Evolutionary conservation across 1,140 invertebrate genomes (phyloP), one percentile per base, ranked within the genome.

Genomic region (Polypedilum vanderplanki): DNA sequence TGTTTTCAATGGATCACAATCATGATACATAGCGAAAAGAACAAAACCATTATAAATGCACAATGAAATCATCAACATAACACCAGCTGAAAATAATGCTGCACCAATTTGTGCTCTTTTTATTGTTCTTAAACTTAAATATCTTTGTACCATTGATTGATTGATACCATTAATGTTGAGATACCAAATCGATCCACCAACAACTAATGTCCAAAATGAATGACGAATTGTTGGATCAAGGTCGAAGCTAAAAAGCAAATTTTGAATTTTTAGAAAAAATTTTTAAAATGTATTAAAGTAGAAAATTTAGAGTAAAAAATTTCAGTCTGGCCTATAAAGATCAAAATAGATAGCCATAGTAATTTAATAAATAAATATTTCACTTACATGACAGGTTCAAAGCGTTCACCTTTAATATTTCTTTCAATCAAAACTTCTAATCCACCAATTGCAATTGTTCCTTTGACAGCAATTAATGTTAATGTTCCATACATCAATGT

Each of bases 401-500:
- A 86, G 77, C 94, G 87, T 10, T 85, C 87, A 41, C 89, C 90
- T n/a, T 90, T 83, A 76, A 85, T 83, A 78, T 92, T 93, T 73
- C 87, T 86, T 73, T 87, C 81, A 79, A 90, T 86, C 0, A 96
- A 91, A 8, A 88, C 84, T 0, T 82, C 79, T 1, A 93, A 83
- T 15, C 95, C 95, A 1, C 94, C 95, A 7, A 92, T 84, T 74
- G 93, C 90, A 0, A 87, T 77, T 0, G 91, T 91, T 3, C 94
- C 94, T 83, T 93, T 93, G 7, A 95, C 82, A 0, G 91, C 82
- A 7, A 97, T 88, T 73, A 94, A 83, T 0, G 96, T 78, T 85
- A 97, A 90, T 3, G 94, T 90, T 0, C 88, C 88, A 70, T 93
- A 90, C 91, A 97, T 96, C 0, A 97, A 85, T 7, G 92, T 79